phyloP scores from a whole-genome alignment of 2,888 invertebrate genomes.

The Panopea generosa region DNA sequence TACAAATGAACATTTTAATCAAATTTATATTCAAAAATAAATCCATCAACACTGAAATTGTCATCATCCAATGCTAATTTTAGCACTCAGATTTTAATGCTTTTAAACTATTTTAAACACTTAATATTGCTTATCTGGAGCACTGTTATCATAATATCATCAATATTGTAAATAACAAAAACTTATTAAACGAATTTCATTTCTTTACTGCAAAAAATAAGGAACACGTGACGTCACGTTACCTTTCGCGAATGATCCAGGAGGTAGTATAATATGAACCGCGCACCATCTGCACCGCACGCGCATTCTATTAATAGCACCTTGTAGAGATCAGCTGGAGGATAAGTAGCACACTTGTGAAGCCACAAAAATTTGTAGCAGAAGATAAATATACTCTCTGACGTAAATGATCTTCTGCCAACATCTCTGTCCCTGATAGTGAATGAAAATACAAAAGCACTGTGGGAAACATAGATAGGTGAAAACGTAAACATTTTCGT shows the following conservation, averaged over 20 bases:
- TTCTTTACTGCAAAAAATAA: no score
- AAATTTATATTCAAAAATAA: no score
- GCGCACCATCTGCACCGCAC: conserved; percentile 51
- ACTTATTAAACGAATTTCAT: no score
- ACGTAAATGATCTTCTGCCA: not conserved
- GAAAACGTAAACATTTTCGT: conserved; percentile 7
- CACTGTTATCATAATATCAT: no score
- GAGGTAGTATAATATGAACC: conserved; percentile 2
- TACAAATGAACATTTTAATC: no score
- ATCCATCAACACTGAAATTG: no score
- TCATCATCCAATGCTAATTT: no score
- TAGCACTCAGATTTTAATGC: no score
- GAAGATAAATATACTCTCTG: conserved; percentile 10
- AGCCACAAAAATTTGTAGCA: conserved; percentile 51
- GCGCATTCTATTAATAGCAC: conserved; percentile 48
- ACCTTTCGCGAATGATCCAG: not conserved
- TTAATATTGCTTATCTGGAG: no score
- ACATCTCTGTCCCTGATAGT: conserved; percentile 14
- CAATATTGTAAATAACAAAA: no score
- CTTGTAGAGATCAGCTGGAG: conserved; percentile 45
- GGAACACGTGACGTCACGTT: not conserved
- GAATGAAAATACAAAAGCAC: conserved; percentile 31
- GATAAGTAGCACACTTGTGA: conserved; percentile 44
- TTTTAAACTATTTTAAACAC: no score
- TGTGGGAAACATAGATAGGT: conserved; percentile 28